Evolutionary conservation across 1,140 invertebrate species (phyloP).

Genomic region (Trichomalopsis sarcophagae): DNA sequence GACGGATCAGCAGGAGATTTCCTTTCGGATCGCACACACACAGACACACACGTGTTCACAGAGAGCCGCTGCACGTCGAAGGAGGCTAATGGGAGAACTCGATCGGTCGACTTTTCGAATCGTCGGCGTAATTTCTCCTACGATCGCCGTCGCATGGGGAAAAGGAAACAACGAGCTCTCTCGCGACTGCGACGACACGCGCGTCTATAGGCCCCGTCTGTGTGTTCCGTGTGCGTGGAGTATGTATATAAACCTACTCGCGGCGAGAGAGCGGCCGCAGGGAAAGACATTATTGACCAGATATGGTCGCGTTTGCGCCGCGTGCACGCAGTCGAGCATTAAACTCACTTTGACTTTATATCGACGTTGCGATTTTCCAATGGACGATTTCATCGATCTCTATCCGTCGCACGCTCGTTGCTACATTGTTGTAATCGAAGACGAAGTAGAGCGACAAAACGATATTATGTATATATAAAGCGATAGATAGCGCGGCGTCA

Average conservation of each 20-base stretch:
- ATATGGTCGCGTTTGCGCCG: constrained; percentile 65
- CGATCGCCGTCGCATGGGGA: constrained; percentile 52
- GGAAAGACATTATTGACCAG: constrained; percentile 65
- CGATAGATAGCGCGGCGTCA: background rate
- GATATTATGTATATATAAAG: background rate
- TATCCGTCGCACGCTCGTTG: background rate
- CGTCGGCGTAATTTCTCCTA: constrained; percentile 67
- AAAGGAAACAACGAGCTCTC: constrained; percentile 54
- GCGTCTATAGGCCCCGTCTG: constrained; percentile 23
- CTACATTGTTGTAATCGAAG: too few species aligned
- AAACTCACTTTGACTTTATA: background rate
- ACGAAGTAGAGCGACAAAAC: background rate
- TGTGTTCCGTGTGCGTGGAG: too few species aligned
- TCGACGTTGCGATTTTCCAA: background rate
- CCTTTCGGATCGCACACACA: constrained; percentile 20
- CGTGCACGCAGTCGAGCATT: constrained; percentile 26
- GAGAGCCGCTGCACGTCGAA: constrained; percentile 51
- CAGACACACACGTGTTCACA: background rate
- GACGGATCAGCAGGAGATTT: background rate
- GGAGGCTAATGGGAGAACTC: constrained; percentile 68
- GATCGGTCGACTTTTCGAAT: constrained; percentile 64
- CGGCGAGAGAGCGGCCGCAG: constrained; percentile 28
- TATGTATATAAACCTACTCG: too few species aligned
- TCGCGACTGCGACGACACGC: constrained; percentile 55
- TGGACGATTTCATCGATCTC: background rate